These are phyloP conservation scores for Pantherophis guttatus DNA, from an alignment of 2,113 vertebrate species.

Conservation along the genomic window DNA sequence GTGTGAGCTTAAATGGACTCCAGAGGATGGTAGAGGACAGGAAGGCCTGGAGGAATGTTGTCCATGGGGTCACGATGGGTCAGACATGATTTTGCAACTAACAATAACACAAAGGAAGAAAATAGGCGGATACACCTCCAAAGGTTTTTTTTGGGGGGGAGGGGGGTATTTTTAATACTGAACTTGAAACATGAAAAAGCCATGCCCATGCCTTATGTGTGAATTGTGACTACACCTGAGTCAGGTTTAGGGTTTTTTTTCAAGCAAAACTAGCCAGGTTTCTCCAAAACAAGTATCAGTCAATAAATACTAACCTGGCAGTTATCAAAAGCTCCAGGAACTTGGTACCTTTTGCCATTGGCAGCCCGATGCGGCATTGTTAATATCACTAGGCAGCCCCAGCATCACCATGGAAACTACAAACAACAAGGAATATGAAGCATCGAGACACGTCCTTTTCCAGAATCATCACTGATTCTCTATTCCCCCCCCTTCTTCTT, in stretches of 20 bases:
- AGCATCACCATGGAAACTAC: background rate
- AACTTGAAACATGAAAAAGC: background rate
- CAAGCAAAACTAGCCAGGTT: background rate
- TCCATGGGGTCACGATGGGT: too few species aligned
- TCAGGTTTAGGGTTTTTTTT: background rate
- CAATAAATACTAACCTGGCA: background rate
- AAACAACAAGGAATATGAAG: background rate
- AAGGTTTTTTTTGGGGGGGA: background rate
- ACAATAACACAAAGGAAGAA: background rate
- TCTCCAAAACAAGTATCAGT: background rate
- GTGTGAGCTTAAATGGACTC: too few species aligned
- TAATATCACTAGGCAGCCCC: background rate
- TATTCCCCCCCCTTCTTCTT: fast-evolving
- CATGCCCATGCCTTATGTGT: background rate
- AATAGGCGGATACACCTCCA: background rate
- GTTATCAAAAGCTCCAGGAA: background rate
- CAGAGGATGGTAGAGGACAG: too few species aligned
- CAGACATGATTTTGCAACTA: too few species aligned
- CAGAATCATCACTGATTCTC: background rate
- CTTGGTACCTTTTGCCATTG: background rate
- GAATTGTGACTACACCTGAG: background rate
- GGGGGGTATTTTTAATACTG: background rate
- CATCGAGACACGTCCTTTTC: background rate
- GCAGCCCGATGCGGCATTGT: background rate
- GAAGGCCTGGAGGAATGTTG: too few species aligned